phyloP scores from a whole-genome alignment of 1,140 invertebrate species.

The Colletes gigas region DNA sequence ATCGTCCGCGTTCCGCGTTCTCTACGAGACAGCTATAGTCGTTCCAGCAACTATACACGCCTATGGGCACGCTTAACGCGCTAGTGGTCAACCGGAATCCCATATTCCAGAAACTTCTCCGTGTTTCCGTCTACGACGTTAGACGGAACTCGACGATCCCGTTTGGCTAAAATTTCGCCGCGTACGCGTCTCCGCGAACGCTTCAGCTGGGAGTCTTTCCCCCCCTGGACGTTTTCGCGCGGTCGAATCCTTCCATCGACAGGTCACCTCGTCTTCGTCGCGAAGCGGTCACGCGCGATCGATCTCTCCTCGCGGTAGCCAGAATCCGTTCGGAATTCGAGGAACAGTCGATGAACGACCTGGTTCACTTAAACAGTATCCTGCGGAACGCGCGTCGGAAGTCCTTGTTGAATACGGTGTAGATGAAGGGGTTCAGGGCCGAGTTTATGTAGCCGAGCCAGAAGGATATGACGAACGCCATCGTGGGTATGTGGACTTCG shows the following conservation, averaged over 20 bases:
- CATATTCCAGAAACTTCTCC: background rate
- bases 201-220: background rate
- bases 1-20: no score
- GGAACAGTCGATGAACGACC: slow-evolving; percentile 7
- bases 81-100: background rate
- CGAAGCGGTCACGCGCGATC: background rate
- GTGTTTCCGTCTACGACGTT: background rate
- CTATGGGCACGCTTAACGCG: no score
- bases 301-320: background rate
- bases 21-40: no score
- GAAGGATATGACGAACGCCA: slow-evolving; percentile 96
- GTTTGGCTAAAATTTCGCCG: background rate
- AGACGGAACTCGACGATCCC: background rate
- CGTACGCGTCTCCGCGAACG: background rate
- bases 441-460: slow-evolving; percentile 99
- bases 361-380: slow-evolving; percentile 94
- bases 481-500: slow-evolving; percentile 88
- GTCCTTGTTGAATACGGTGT: slow-evolving; percentile 99
- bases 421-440: slow-evolving; percentile 98
- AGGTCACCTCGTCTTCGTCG: background rate
- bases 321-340: background rate
- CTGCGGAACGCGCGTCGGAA: slow-evolving; percentile 97
- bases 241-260: background rate
- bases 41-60: no score
- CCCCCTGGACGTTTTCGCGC: background rate